Conservation (phyloP, 1,140 invertebrate genomes). For the Heterodera schachtii region DNA sequence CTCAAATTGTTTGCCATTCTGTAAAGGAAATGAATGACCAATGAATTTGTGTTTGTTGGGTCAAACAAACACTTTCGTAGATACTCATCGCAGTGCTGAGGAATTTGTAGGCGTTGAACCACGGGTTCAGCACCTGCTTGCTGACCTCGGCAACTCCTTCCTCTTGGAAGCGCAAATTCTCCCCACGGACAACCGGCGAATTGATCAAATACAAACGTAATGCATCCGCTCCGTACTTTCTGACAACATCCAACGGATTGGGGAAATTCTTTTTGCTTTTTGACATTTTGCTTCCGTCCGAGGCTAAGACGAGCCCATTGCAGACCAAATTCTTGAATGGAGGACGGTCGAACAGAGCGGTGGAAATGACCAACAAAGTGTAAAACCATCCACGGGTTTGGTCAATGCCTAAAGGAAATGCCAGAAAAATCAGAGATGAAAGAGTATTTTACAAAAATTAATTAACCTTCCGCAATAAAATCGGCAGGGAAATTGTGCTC, state of each 20-base stretch:
- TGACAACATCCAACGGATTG: slow-evolving; percentile 86
- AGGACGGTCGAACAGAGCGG: slow-evolving; percentile 90
- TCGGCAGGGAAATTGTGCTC: slow-evolving; percentile 95
- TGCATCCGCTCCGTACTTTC: slow-evolving; percentile 95
- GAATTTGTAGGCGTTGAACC: slow-evolving; percentile 97
- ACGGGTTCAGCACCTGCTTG: slow-evolving; percentile 96
- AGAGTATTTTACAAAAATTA: slow-evolving; percentile 4
- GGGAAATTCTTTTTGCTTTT: slow-evolving; percentile 99
- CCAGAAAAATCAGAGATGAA: slow-evolving; percentile 6
- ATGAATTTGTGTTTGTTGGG: slow-evolving; percentile 17
- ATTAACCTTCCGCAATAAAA: slow-evolving; percentile 84
- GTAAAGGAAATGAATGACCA: not conserved
- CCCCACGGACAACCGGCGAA: slow-evolving; percentile 94
- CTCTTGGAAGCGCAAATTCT: slow-evolving; percentile 94
- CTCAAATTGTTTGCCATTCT: slow-evolving; percentile 41
- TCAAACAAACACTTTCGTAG: slow-evolving; percentile 76
- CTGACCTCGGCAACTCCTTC: slow-evolving; percentile 92
- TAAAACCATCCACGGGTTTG: slow-evolving; percentile 97
- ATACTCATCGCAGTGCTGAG: slow-evolving; percentile 88
- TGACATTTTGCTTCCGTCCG: slow-evolving; percentile 98
- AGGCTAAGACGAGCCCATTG: slow-evolving; percentile 89
- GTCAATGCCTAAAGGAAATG: slow-evolving; percentile 74
- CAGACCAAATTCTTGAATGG: slow-evolving; percentile 97
- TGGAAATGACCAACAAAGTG: slow-evolving; percentile 91
- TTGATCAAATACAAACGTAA: slow-evolving; percentile 91